These are phyloP conservation scores for Torymus tubicola DNA, from an alignment of 2,888 invertebrate genomes.

Conservation along the genomic window DNA sequence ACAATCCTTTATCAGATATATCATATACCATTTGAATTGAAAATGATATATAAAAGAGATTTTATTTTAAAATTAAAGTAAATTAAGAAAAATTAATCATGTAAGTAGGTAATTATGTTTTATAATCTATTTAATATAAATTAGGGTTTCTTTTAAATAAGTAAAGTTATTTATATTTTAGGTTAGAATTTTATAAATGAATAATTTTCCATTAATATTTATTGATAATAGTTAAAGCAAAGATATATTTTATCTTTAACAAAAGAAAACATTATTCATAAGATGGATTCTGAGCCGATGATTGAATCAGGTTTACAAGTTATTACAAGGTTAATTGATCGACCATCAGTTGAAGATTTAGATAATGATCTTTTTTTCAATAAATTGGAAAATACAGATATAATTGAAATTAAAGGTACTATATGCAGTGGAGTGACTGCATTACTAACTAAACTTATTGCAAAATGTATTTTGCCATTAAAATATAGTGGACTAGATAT, in stretches of 20 bases:
- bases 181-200: constrained; percentile 31
- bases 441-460: constrained; percentile 76
- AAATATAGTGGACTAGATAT: constrained; percentile 75
- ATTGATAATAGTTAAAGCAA: too few relatives aligned
- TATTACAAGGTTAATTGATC: constrained; percentile 77
- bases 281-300: constrained; percentile 38
- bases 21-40: too few relatives aligned
- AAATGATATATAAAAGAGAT: not conserved
- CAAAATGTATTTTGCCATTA: constrained; percentile 76
- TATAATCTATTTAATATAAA: too few relatives aligned
- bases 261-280: not conserved
- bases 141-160: too few relatives aligned
- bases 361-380: constrained; percentile 77
- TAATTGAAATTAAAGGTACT: constrained; percentile 78
- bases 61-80: not conserved
- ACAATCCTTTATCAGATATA: too few relatives aligned
- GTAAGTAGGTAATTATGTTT: too few relatives aligned
- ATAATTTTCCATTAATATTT: not conserved
- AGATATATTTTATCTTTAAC: not conserved
- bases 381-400: constrained; percentile 73
- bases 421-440: constrained; percentile 77
- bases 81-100: not conserved
- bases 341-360: constrained; percentile 75
- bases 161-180: constrained; percentile 3
- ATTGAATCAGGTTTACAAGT: constrained; percentile 80